Evolutionary conservation across 2,888 invertebrate genomes (phyloP), one percentile per base, ranked within the genome.

Genomic region (Agonopterix heracliana): DNA sequence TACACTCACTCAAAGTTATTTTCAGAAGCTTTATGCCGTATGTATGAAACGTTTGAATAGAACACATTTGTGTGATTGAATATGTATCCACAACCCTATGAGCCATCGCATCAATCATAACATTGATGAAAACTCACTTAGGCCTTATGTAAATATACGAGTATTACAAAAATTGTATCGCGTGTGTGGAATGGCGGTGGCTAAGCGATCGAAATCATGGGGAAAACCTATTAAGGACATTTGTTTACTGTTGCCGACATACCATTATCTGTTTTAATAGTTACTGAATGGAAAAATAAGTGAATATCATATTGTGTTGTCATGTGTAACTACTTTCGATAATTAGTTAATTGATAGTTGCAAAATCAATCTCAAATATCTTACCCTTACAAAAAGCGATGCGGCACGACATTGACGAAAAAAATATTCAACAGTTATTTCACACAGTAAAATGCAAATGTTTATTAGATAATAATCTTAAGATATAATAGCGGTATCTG

Each of bases 141-240:
- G 44, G 45, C 35, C 38, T 13, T 41, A 41, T 40, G 34, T 41
- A 51, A 41, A 41, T 9, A 34, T 13, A 26, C 26, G 26, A 26
- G 26, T 5, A 41, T 46, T 17, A 36, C 57, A 64, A 26, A 26
- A 68, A 70, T 63, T 57, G 65, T 67, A 59, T 72, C 55, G 74
- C 55, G 74, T 74, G 74, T 75, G 72, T 61, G 57, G 62, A 60
- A 52, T 51, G 57, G 49, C 52, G 54, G 55, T 53, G 63, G 56
- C 53, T 55, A 56, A 57, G 50, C 54, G 57, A 54, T 57, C 50
- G 54, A 50, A 65, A 62, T 67, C 64, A 63, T 64, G 65, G 53
- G 45, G 54, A 61, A 63, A 58, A 47, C 52, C 48, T 41, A 49
- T 50, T 48, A 55, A 48, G 44, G 50, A 47, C 49, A 52, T 47